A percentile compares a stretch with the other conserved stretches of the same genome.
These are phyloP conservation scores for Sciurus niger DNA, from an alignment of 2,113 vertebrate species.

Conservation along the genomic window DNA sequence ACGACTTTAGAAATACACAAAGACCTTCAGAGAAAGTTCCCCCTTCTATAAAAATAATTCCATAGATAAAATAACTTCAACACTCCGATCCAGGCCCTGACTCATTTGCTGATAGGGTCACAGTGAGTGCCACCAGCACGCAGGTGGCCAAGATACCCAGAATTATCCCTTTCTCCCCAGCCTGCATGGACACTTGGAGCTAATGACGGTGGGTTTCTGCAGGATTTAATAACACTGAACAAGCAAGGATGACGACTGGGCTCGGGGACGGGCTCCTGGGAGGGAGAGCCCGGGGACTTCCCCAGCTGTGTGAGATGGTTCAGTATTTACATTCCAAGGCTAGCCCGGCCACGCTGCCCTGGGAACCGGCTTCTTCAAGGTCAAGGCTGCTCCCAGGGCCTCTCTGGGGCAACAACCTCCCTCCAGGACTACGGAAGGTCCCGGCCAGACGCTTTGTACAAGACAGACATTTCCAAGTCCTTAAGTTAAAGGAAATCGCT, in stretches of 20 bases:
- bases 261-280: background rate
- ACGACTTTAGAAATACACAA: slow-evolving; percentile 81
- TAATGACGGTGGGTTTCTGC: slow-evolving; percentile 83
- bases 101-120: slow-evolving; percentile 76
- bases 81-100: slow-evolving; percentile 81
- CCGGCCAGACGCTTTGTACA: background rate
- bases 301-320: background rate
- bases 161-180: slow-evolving; percentile 78
- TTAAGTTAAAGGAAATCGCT: slow-evolving; percentile 82
- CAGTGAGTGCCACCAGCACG: slow-evolving; percentile 79
- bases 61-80: slow-evolving; percentile 81
- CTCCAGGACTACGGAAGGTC: background rate
- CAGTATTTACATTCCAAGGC: background rate
- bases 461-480: slow-evolving; percentile 83
- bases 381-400: background rate
- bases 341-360: rapidly evolving
- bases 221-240: slow-evolving; percentile 73
- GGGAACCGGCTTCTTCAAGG: background rate
- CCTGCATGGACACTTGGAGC: slow-evolving; percentile 87
- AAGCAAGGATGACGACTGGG: background rate
- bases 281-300: background rate
- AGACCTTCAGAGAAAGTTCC: slow-evolving; percentile 85
- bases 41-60: slow-evolving; percentile 88
- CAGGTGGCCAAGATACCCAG: slow-evolving; percentile 78
- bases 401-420: background rate